Percentiles rank a stretch among this genome's conserved stretches.
These are phyloP conservation scores for Morinoia aosen DNA, from an alignment of 2,888 invertebrate genomes.

Conservation along the genomic window DNA sequence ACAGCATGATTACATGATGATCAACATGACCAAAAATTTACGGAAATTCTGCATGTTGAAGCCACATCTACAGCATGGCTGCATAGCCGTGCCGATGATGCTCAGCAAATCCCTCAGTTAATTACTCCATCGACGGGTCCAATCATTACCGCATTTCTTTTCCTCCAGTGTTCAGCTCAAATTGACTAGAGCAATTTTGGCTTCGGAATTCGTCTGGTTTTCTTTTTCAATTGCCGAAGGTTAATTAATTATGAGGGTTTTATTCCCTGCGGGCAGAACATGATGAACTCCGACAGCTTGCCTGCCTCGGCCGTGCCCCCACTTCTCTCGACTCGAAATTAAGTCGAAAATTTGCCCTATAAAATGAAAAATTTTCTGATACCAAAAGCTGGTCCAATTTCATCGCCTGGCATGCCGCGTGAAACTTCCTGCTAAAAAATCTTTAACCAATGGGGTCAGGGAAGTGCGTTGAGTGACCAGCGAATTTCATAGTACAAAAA, in stretches of 20 bases:
- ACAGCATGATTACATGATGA: background rate
- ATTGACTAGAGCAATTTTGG: conserved; percentile 35
- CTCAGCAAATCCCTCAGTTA: background rate
- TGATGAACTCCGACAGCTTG: conserved; percentile 20
- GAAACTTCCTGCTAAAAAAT: background rate
- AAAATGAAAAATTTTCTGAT: background rate
- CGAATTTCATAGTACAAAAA: too few species aligned
- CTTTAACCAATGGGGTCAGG: background rate
- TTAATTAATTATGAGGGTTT: conserved; percentile 43
- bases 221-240: conserved; percentile 45
- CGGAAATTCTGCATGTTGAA: background rate
- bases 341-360: background rate
- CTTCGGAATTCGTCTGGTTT: conserved; percentile 40
- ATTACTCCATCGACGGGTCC: conserved; percentile 25
- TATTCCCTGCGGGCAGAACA: background rate
- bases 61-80: background rate
- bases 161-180: background rate
- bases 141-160: conserved; percentile 30
- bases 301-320: background rate
- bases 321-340: background rate
- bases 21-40: background rate
- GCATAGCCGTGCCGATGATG: background rate
- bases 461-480: too few species aligned
- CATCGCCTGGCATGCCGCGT: background rate
- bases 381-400: background rate